Percentiles rank a stretch among this genome's conserved stretches.
phyloP scores from a whole-genome alignment of 2,113 vertebrate species.

The Oceanodroma tethys region DNA sequence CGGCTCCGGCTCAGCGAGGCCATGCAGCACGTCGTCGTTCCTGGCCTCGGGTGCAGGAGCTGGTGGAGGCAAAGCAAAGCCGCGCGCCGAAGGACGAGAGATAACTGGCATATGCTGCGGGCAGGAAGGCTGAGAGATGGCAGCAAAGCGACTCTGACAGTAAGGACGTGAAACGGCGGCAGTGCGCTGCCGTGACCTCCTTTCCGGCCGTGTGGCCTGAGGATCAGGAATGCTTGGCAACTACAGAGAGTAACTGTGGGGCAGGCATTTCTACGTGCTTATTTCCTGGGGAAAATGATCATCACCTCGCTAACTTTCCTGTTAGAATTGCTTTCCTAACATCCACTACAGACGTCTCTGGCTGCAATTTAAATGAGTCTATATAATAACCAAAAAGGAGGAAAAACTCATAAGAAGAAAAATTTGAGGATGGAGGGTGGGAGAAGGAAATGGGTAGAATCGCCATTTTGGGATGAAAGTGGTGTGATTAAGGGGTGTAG shows the following conservation, averaged over 20 bases:
- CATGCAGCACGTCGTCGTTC: accelerated
- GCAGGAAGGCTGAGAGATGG: background rate
- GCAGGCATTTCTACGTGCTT: background rate
- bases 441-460: background rate
- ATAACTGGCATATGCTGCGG: background rate
- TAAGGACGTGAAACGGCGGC: background rate
- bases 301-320: accelerated
- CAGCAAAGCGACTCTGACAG: background rate
- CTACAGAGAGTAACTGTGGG: background rate
- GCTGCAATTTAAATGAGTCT: background rate
- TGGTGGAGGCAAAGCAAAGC: background rate
- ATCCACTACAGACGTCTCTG: background rate
- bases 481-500: background rate
- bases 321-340: background rate
- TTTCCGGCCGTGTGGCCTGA: accelerated
- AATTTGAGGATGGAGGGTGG: background rate
- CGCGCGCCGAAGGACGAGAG: background rate
- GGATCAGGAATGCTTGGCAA: background rate
- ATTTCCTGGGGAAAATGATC: background rate
- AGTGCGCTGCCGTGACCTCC: background rate
- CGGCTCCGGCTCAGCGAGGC: background rate
- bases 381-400: background rate
- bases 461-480: background rate
- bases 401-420: background rate
- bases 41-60: background rate